Evolutionary conservation across 1,140 invertebrate species (phyloP).

Genomic region (Drosophila sechellia): DNA sequence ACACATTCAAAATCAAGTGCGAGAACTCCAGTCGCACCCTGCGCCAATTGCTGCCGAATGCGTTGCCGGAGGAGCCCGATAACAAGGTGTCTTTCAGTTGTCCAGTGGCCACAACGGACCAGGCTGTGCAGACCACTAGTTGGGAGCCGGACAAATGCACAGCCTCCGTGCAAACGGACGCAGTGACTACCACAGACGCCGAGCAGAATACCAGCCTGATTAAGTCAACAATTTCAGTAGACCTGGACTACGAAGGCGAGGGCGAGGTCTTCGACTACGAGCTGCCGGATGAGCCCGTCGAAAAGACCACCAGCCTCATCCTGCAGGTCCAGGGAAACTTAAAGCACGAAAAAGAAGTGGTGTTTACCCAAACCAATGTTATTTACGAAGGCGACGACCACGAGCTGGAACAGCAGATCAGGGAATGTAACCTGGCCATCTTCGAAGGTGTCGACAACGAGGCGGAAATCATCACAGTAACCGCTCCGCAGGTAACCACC

Average conservation of each 20-base stretch:
- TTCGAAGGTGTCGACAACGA: constrained; percentile 57
- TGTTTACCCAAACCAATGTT: constrained; percentile 42
- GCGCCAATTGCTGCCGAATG: constrained; percentile 71
- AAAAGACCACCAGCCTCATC: constrained; percentile 45
- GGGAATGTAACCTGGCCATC: constrained; percentile 39
- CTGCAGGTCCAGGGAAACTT: constrained; percentile 49
- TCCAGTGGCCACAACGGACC: constrained; percentile 36
- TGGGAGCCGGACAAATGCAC: constrained; percentile 10
- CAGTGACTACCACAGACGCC: constrained; percentile 12
- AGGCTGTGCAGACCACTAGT: constrained; percentile 42
- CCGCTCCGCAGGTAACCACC: constrained; percentile 31
- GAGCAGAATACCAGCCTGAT: constrained; percentile 26
- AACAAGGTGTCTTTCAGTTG: background rate
- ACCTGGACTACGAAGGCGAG: constrained; percentile 17
- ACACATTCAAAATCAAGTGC: constrained; percentile 79
- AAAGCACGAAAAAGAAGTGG: constrained; percentile 52
- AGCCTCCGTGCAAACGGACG: constrained; percentile 48
- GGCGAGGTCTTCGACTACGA: constrained; percentile 63
- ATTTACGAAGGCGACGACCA: constrained; percentile 27
- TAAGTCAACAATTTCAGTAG: constrained; percentile 11
- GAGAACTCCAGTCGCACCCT: constrained; percentile 75
- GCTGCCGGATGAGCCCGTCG: constrained; percentile 41
- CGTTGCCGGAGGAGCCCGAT: constrained; percentile 58
- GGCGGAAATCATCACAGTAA: constrained; percentile 18
- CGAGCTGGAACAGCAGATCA: constrained; percentile 20